Conservation (phyloP, 2,113 vertebrate genomes). For the Toxotes chatareus region DNA sequence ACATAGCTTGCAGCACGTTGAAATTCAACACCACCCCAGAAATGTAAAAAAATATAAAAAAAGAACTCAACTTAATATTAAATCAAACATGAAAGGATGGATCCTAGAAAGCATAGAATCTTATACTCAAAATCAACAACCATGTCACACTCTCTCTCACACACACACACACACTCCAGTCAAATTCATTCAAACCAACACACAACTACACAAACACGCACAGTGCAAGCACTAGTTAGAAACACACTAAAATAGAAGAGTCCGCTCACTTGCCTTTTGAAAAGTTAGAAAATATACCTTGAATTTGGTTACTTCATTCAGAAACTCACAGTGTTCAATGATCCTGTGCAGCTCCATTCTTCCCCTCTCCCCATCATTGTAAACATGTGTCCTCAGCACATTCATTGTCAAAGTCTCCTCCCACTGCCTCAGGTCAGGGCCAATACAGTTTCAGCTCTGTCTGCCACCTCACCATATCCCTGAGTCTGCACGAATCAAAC, state of each 20-base stretch:
- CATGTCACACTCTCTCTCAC: background rate
- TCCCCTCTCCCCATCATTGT: conserved; percentile 60
- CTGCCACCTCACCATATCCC: conserved; percentile 59
- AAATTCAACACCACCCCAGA: background rate
- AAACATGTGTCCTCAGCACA: conserved; percentile 78
- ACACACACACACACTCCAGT: background rate
- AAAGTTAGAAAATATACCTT: background rate
- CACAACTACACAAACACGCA: conserved; percentile 6
- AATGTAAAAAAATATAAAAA: background rate
- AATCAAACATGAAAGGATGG: background rate
- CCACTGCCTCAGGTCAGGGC: conserved; percentile 55
- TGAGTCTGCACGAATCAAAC: conserved; percentile 68
- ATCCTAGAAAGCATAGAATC: background rate
- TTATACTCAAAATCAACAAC: background rate
- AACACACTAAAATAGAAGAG: background rate
- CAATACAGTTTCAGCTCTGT: conserved; percentile 61
- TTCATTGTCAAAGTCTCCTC: conserved; percentile 74
- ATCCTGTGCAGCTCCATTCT: conserved; percentile 54
- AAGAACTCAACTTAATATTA: background rate
- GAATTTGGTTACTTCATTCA: conserved; percentile 19
- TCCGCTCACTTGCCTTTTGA: background rate
- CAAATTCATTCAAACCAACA: conserved; percentile 39
- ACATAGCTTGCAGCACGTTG: background rate
- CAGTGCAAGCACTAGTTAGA: background rate
- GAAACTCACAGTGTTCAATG: conserved; percentile 52